Conservation (phyloP, 1,140 invertebrate genomes). For the Laupala kohalensis region DNA sequence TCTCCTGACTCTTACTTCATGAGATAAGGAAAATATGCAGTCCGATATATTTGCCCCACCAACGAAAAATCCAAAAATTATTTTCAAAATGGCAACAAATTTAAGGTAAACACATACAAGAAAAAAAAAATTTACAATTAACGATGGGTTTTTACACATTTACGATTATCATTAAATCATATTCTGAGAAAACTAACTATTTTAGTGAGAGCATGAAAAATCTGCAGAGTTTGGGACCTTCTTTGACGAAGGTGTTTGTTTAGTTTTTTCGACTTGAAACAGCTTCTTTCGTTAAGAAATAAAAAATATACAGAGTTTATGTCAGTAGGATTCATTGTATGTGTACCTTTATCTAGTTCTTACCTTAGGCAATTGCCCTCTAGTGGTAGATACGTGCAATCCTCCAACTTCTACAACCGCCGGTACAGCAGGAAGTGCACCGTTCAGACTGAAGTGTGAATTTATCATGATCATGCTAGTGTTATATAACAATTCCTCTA, state of each 20-base stretch:
- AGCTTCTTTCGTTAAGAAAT: constrained; percentile 8
- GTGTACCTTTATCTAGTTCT: too few relatives aligned
- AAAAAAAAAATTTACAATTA: too few relatives aligned
- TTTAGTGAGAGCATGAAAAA: neutral
- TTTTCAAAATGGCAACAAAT: too few relatives aligned
- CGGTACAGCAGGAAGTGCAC: constrained; percentile 19
- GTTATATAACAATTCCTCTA: constrained; percentile 18
- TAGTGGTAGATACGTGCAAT: constrained; percentile 21
- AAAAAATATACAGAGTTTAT: too few relatives aligned
- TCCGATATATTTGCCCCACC: too few relatives aligned
- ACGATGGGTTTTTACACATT: too few relatives aligned
- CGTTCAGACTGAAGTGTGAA: constrained; percentile 20
- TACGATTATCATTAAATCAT: neutral
- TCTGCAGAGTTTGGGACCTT: neutral
- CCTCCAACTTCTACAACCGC: constrained; percentile 22
- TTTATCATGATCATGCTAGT: constrained; percentile 19
- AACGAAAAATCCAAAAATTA: too few relatives aligned
- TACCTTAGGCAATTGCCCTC: constrained; percentile 1
- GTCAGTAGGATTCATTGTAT: too few relatives aligned
- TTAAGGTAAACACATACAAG: too few relatives aligned
- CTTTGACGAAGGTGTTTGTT: too few relatives aligned
- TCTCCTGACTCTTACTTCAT: too few relatives aligned
- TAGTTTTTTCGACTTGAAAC: neutral
- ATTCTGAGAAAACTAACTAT: neutral
- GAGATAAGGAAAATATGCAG: too few relatives aligned